These are phyloP conservation scores for Damaliscus lunatus DNA, from an alignment of 2,113 vertebrate genomes.

Conservation along the genomic window DNA sequence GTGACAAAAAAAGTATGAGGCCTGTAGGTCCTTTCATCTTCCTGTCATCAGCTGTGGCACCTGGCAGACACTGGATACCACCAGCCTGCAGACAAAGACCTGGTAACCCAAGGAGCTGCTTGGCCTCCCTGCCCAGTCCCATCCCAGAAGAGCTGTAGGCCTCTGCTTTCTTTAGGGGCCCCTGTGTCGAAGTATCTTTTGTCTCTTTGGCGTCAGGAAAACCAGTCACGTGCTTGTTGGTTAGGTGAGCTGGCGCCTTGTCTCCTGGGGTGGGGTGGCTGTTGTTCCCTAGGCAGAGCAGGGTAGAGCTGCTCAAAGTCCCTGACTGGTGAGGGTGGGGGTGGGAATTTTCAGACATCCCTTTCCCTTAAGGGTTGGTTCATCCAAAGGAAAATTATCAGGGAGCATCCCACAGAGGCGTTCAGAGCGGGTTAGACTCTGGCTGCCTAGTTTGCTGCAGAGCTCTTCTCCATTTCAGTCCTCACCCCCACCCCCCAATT, in stretches of 20 bases:
- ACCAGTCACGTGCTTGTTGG: conserved; percentile 47
- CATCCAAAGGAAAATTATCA: not conserved
- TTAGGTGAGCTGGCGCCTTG: conserved; percentile 24
- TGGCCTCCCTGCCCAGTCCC: not conserved
- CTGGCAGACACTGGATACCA: conserved; percentile 63
- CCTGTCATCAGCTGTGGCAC: conserved; percentile 56
- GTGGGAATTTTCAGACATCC: not conserved
- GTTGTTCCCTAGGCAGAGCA: not conserved
- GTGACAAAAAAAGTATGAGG: not conserved
- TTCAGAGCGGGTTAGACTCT: not conserved
- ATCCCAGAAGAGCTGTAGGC: not conserved
- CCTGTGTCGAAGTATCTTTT: conserved; percentile 47
- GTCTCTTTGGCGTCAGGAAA: conserved; percentile 50
- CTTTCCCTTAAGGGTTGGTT: not conserved
- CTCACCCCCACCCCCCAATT: too few relatives aligned
- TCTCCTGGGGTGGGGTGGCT: not conserved
- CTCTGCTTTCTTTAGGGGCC: conserved; percentile 51
- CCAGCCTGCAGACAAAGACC: conserved; percentile 38
- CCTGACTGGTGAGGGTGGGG: not conserved
- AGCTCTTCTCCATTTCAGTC: not conserved
- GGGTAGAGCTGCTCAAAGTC: not conserved
- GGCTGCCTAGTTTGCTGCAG: not conserved
- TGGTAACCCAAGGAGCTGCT: conserved; percentile 52
- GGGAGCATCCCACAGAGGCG: not conserved
- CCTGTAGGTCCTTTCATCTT: conserved; percentile 52